phyloP scores from a whole-genome alignment of 2,888 invertebrate genomes.

The Torymus tubicola region DNA sequence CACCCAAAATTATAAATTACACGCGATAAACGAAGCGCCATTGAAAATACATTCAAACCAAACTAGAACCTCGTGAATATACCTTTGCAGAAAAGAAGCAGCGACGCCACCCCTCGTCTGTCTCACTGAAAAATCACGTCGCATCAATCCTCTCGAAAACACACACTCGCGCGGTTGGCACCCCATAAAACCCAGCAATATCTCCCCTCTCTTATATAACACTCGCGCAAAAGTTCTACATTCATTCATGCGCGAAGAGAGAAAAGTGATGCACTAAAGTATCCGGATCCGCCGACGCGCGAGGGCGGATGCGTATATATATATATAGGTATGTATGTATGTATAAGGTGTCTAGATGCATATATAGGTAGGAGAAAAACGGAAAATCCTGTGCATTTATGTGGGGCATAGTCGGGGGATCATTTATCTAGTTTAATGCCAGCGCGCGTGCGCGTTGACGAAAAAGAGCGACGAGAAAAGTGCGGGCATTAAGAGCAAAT shows the following conservation, averaged over 20 bases:
- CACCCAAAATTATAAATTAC: slow-evolving; percentile 44
- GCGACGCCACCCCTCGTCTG: not conserved
- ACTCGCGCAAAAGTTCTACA: too few species aligned
- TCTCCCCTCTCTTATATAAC: too few species aligned
- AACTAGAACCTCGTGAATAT: slow-evolving; percentile 27
- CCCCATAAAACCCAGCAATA: not conserved
- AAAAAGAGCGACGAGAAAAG: not conserved
- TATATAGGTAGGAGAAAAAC: not conserved
- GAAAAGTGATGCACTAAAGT: too few species aligned
- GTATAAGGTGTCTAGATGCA: too few species aligned
- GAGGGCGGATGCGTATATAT: too few species aligned
- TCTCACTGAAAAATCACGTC: slow-evolving; percentile 44
- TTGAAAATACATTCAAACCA: slow-evolving; percentile 15
- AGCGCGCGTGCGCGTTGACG: slow-evolving; percentile 2
- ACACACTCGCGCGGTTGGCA: not conserved
- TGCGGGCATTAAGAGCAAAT: too few species aligned
- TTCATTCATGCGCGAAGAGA: too few species aligned
- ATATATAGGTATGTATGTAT: too few species aligned
- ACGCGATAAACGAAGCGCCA: slow-evolving; percentile 35
- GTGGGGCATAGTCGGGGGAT: not conserved
- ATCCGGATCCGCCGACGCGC: slow-evolving; percentile 29
- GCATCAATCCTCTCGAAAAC: slow-evolving; percentile 50
- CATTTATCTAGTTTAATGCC: slow-evolving; percentile 32
- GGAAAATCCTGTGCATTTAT: not conserved
- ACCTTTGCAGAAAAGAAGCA: not conserved